Evolutionary conservation across 2,888 invertebrate species (phyloP), one percentile per base, ranked within the genome.

Genomic region (Heliconius aoede): DNA sequence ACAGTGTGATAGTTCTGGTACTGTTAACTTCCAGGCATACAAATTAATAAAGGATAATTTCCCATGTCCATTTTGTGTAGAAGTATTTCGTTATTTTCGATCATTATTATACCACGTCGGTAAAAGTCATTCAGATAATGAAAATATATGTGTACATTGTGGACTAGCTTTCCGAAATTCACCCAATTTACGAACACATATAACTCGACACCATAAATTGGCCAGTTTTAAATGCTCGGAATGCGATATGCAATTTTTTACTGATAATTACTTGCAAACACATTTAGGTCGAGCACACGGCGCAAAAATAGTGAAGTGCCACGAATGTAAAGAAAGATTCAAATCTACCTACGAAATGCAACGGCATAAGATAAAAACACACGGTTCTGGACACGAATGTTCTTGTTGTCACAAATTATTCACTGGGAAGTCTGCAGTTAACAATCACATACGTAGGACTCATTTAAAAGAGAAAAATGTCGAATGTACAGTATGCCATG

Each of bases 381-480:
- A 93, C 46, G 85, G 83, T 1, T 85, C 85, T 0, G 93, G 94
- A 0, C 88, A 91, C 62, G 89, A 88, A 72, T 93, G 93, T 72
- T 76, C 83, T 0, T 87, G 89, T 62, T 93, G 93, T 64, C 87
- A 85, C 1, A 89, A 87, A 72, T 72, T 88, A 3, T 93, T 91
- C 67, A 87, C 87, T 1, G 89, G 87, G 72, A 89, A 92, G 79
- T 91, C 91, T 0, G 85, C 86, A 30, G 88, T 92, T 88, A 84
- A 87, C 0, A 89, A 89, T 69, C 93, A 93, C 73, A 82, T 92
- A 1, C 84, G 89, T 64, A 84, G 91, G 13, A 85, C 86, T 15
- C 93, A 93, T 82, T 83, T 91, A 18, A 90, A 91, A 77, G 93
- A 93, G 80, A 92, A 89, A 74, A 92, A 91, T 75, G 89, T 89